phyloP scores from a whole-genome alignment of 1,140 invertebrate species.

The Drosophila rufa region DNA sequence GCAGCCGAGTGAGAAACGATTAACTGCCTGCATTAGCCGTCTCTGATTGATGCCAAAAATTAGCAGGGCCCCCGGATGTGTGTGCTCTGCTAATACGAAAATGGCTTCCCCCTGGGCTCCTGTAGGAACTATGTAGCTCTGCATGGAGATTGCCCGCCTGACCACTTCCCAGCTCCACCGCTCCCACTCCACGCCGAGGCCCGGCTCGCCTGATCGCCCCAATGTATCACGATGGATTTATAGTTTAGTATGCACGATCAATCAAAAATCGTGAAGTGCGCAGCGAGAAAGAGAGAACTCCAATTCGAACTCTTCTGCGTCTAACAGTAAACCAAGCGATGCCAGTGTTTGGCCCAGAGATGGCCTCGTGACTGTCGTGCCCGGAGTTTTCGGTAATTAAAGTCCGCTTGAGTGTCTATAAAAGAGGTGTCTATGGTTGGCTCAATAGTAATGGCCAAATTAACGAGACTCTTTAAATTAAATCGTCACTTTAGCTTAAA shows the following conservation, averaged over 20 bases:
- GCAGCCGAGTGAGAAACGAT: slow-evolving; percentile 78
- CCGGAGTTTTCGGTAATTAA: slow-evolving; percentile 21
- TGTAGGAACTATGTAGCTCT: slow-evolving; percentile 29
- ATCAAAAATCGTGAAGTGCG: slow-evolving; percentile 85
- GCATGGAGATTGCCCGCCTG: background rate
- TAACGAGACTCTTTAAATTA: background rate
- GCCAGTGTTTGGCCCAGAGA: slow-evolving; percentile 8
- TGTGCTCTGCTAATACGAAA: slow-evolving; percentile 75
- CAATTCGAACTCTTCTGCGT: slow-evolving; percentile 53
- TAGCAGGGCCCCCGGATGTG: slow-evolving; percentile 53
- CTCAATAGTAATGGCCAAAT: background rate
- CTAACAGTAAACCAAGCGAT: slow-evolving; percentile 69
- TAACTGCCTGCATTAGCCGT: slow-evolving; percentile 75
- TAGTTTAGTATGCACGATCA: slow-evolving; percentile 85
- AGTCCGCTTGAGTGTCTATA: background rate
- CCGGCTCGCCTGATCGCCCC: slow-evolving; percentile 81
- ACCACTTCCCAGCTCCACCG: background rate
- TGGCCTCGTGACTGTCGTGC: slow-evolving; percentile 30
- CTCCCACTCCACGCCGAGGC: slow-evolving; percentile 39
- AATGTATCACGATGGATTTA: slow-evolving; percentile 85
- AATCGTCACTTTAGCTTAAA: background rate
- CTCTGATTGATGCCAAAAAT: slow-evolving; percentile 78
- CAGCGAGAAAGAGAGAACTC: slow-evolving; percentile 29
- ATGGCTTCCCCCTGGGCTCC: slow-evolving; percentile 45
- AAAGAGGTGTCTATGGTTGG: background rate